These are phyloP conservation scores for Berghia stephanieae DNA, from an alignment of 1,140 invertebrate species.

Conservation along the genomic window DNA sequence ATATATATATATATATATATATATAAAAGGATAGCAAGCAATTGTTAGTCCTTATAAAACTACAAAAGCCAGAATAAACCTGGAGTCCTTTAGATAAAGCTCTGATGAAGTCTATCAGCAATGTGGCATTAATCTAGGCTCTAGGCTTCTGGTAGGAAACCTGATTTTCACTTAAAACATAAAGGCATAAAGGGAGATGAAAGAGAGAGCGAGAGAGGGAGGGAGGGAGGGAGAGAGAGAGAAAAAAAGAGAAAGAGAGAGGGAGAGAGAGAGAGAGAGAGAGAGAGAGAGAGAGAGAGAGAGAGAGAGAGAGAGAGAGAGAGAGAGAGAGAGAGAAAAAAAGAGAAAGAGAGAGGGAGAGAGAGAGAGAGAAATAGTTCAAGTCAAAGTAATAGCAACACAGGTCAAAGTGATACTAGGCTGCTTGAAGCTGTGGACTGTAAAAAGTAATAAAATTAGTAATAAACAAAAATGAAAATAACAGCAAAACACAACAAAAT, in stretches of 20 bases:
- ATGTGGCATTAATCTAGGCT: too few relatives aligned
- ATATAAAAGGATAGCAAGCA: neutral
- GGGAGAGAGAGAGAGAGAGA: slow-evolving; percentile 32
- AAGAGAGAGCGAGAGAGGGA: neutral
- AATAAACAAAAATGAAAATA: neutral
- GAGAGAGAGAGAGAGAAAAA: neutral
- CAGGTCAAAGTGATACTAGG: neutral
- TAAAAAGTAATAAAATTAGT: neutral
- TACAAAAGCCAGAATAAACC: neutral
- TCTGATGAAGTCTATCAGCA: too few relatives aligned
- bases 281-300: slow-evolving; percentile 25
- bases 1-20: neutral
- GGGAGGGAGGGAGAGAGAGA: neutral
- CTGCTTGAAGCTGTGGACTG: neutral
- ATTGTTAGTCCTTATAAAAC: neutral
- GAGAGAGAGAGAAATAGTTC: neutral
- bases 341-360: neutral
- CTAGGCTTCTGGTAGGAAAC: too few relatives aligned
- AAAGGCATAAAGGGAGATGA: neutral
- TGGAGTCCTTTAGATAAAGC: neutral
- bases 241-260: slow-evolving; percentile 17
- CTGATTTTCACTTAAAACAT: too few relatives aligned
- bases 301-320: slow-evolving; percentile 12
- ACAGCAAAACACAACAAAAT: too few relatives aligned
- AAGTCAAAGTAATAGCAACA: neutral